A percentile compares a stretch with the other conserved stretches of the same genome.
These are phyloP conservation scores for Caenorhabditis macrosperma DNA, from an alignment of 2,888 invertebrate species.

Conservation along the genomic window DNA sequence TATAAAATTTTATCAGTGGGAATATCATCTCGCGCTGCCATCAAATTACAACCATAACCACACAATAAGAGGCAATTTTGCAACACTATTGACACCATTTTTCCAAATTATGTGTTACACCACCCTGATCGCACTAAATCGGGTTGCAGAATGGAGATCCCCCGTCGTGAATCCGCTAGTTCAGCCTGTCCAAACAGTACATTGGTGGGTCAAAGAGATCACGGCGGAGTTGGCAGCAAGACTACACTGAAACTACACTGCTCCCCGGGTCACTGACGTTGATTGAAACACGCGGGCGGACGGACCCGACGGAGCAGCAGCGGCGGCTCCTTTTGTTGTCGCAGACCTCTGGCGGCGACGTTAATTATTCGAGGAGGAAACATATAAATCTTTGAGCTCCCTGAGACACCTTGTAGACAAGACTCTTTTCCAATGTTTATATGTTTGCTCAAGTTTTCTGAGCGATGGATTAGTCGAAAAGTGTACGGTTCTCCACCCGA, in stretches of 20 bases:
- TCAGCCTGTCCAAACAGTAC: conserved; percentile 41
- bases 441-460: conserved; percentile 50
- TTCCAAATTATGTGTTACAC: too few species aligned
- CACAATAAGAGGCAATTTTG: not conserved
- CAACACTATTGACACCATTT: not conserved
- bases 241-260: conserved; percentile 29
- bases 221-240: conserved; percentile 4
- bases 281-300: conserved; percentile 34
- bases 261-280: conserved; percentile 24
- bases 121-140: not conserved
- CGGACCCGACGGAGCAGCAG: conserved; percentile 6
- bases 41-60: not conserved
- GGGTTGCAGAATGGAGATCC: conserved; percentile 15
- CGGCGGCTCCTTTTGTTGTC: conserved; percentile 16
- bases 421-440: conserved; percentile 19
- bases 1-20: not conserved
- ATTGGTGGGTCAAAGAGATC: conserved; percentile 41
- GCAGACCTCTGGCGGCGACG: conserved; percentile 12
- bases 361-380: conserved; percentile 24
- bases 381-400: conserved; percentile 42
- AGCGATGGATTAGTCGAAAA: conserved; percentile 18
- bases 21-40: not conserved
- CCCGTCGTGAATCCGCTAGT: conserved; percentile 5
- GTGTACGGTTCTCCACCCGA: conserved; percentile 6
- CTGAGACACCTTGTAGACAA: not conserved